These are phyloP conservation scores for Tragelaphus imberbis DNA, from an alignment of 2,113 vertebrate species.

Conservation along the genomic window DNA sequence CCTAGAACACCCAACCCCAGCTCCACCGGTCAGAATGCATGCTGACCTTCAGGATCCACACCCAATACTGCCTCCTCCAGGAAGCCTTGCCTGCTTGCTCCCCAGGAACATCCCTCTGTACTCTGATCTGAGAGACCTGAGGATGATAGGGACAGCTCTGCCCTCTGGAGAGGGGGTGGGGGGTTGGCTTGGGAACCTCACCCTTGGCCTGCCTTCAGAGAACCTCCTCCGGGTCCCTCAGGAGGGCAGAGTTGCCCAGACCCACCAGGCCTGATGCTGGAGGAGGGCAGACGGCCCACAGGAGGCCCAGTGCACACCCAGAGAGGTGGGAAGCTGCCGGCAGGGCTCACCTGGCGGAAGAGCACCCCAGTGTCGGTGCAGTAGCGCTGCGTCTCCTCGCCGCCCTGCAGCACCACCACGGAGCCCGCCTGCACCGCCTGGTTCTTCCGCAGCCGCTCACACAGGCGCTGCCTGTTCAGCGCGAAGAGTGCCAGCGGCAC, in stretches of 20 bases:
- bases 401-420: slow-evolving; percentile 90
- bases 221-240: background rate
- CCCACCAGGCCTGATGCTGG: background rate
- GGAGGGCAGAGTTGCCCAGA: background rate
- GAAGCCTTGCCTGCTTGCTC: background rate
- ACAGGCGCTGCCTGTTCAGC: slow-evolving; percentile 88
- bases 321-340: accelerated
- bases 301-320: accelerated
- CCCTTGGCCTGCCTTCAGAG: background rate
- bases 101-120: background rate
- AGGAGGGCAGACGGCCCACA: background rate
- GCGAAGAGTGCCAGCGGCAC: slow-evolving; percentile 89
- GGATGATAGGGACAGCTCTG: background rate
- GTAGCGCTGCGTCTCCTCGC: slow-evolving; percentile 91
- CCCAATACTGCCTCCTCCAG: background rate
- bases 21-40: background rate
- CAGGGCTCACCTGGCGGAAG: slow-evolving; percentile 90
- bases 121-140: background rate
- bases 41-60: background rate
- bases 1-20: background rate
- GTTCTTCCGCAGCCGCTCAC: slow-evolving; percentile 81
- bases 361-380: slow-evolving; percentile 91
- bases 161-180: background rate
- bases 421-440: slow-evolving; percentile 75
- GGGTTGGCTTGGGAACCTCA: background rate